A percentile compares a stretch with the other conserved stretches of the same genome.
These are phyloP conservation scores for Drusus annulatus DNA, from an alignment of 1,140 invertebrate species.

Conservation along the genomic window DNA sequence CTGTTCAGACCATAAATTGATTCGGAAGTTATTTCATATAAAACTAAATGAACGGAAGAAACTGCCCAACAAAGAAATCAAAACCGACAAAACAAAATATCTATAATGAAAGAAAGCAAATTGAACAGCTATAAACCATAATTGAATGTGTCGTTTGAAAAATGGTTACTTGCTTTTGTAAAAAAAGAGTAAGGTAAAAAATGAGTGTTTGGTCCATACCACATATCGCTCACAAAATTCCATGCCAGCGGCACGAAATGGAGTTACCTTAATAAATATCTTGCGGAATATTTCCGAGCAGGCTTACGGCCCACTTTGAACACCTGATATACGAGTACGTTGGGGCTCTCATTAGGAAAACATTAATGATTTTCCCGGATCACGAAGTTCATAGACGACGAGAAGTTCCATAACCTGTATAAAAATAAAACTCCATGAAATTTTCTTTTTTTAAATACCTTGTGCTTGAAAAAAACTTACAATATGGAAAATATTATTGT, in stretches of 20 bases:
- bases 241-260: neutral
- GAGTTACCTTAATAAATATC: neutral
- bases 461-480: no score
- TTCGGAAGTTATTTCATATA: neutral
- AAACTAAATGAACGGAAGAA: neutral
- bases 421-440: no score
- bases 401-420: no score
- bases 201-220: conserved; percentile 2
- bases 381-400: no score
- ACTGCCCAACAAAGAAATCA: neutral
- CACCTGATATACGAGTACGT: no score
- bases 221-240: conserved; percentile 5
- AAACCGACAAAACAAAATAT: neutral
- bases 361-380: no score
- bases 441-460: no score
- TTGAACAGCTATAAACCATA: neutral
- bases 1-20: neutral
- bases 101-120: neutral
- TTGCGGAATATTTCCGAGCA: neutral
- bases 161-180: neutral
- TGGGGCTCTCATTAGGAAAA: no score
- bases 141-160: neutral
- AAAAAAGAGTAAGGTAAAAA: neutral
- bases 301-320: neutral
- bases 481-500: no score